phyloP scores from a whole-genome alignment of 2,113 vertebrate genomes.

The Oryzias celebensis region DNA sequence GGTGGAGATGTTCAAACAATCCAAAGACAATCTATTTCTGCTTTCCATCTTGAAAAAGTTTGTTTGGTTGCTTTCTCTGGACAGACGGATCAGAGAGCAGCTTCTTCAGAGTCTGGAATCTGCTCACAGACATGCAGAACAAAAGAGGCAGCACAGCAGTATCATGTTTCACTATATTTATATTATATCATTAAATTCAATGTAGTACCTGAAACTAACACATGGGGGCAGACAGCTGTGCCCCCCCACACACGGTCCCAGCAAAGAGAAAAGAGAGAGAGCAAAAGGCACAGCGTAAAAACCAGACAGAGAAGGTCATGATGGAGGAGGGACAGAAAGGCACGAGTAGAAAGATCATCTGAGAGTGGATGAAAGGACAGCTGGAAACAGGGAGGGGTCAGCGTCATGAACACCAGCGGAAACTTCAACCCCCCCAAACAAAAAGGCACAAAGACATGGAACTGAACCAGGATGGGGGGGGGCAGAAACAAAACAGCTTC shows the following conservation, averaged over 20 bases:
- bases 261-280: slow-evolving; percentile 72
- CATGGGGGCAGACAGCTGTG: slow-evolving; percentile 64
- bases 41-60: too few species aligned
- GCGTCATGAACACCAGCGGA: too few species aligned
- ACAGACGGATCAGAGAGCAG: too few species aligned
- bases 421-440: slow-evolving; percentile 34
- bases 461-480: slow-evolving; percentile 42
- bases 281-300: slow-evolving; percentile 75
- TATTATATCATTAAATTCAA: slow-evolving; percentile 81
- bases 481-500: slow-evolving; percentile 20
- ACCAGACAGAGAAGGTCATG: slow-evolving; percentile 35
- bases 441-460: slow-evolving; percentile 68
- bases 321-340: slow-evolving; percentile 64
- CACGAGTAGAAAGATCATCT: slow-evolving; percentile 66
- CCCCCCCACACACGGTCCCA: slow-evolving; percentile 74
- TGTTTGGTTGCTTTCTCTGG: too few species aligned
- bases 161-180: slow-evolving; percentile 79
- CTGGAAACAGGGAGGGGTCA: background rate
- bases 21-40: too few species aligned
- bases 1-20: too few species aligned
- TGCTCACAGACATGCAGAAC: background rate
- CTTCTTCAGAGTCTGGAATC: too few species aligned
- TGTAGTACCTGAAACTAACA: slow-evolving; percentile 84
- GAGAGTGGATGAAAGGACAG: too few species aligned
- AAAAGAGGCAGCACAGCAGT: background rate